Conservation (phyloP, 2,888 invertebrate species). For the Liopterus haemorrhoidalis region DNA sequence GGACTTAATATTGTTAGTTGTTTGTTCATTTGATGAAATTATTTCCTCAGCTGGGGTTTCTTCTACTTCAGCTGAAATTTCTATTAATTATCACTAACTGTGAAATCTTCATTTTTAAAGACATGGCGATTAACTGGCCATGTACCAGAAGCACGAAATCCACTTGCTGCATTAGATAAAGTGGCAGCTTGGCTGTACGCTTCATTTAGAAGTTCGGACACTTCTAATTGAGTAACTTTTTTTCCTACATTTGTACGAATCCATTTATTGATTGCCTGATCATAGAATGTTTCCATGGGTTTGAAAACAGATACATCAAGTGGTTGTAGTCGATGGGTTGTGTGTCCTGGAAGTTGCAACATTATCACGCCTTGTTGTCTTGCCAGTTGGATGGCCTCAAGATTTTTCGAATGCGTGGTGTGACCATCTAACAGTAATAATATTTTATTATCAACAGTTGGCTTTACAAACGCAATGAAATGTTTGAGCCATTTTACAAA, state of each 20-base stretch:
- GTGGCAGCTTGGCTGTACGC: slow-evolving; percentile 11
- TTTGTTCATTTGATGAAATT: too few relatives aligned
- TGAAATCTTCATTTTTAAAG: slow-evolving; percentile 6
- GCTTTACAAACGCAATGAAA: too few relatives aligned
- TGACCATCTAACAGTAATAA: too few relatives aligned
- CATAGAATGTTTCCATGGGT: slow-evolving; percentile 12
- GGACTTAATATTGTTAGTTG: too few relatives aligned
- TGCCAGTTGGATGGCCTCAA: slow-evolving; percentile 13
- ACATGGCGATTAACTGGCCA: slow-evolving; percentile 14
- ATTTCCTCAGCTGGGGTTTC: too few relatives aligned
- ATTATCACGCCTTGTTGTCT: slow-evolving; percentile 8
- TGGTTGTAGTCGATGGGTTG: slow-evolving; percentile 11
- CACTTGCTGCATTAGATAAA: slow-evolving; percentile 10
- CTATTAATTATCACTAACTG: too few relatives aligned
- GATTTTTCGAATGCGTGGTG: slow-evolving; percentile 12
- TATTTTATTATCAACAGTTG: too few relatives aligned
- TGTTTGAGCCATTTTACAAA: too few relatives aligned
- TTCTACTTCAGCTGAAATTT: too few relatives aligned
- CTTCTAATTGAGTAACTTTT: slow-evolving; percentile 10
- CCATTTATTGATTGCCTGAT: slow-evolving; percentile 12
- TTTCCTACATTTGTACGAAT: neutral
- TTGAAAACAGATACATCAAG: slow-evolving; percentile 9
- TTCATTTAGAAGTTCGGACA: neutral
- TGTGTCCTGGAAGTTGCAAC: slow-evolving; percentile 14
- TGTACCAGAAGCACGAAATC: slow-evolving; percentile 8